Base-by-base conservation (phyloP, 2,113 vertebrate genomes). In the Aramus guarauna region DNA sequence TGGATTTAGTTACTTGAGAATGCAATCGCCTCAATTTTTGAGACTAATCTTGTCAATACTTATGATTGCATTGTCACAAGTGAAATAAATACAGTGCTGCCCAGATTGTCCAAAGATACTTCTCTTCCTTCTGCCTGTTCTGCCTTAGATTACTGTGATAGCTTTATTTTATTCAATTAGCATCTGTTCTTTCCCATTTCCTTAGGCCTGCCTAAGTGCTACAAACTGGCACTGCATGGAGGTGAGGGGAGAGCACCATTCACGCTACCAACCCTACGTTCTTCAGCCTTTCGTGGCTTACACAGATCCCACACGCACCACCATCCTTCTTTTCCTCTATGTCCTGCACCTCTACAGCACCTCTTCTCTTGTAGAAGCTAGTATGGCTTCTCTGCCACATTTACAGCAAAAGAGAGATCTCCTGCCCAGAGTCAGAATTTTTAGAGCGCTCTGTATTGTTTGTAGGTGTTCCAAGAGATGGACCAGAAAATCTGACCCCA, bases 231-330 rank as follows among this genome's bases (percentile, higher is more conserved):
- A 19, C 58, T 34, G 50, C 59, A 15, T 1, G 7, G 53, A 86
- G 32, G 9, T 29, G 41, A 89, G 11, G 9, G 12, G 6, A 92
- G 8, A 22, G 60, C 15, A 55, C 16, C 8, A 15, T 50, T 62
- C 64, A n/a, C n/a, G 6, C 27, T 26, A 37, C 43, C n/a, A 45
- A 14, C 26, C 3, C 52, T 15, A 10, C 0, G 0, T 64, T 41
- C 58, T 81, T 88, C 48, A 72, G 48, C 23, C 60, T 71, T 41
- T 12, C 0, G 0, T 45, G 58, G 30, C 76, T 84, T 78, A 50
- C 47, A 47, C 9, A 41, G 22, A 27, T n/a, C 20, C 30, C 26
- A 45, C 0, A 2, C 19, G 19, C 18, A 60, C 8, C 37, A 68
- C 20, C 12, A 74, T 32, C 19, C 68, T 56, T 18, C 48, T 77